Base-by-base conservation (phyloP, 2,888 invertebrate genomes). In the Lysandra bellargus region DNA sequence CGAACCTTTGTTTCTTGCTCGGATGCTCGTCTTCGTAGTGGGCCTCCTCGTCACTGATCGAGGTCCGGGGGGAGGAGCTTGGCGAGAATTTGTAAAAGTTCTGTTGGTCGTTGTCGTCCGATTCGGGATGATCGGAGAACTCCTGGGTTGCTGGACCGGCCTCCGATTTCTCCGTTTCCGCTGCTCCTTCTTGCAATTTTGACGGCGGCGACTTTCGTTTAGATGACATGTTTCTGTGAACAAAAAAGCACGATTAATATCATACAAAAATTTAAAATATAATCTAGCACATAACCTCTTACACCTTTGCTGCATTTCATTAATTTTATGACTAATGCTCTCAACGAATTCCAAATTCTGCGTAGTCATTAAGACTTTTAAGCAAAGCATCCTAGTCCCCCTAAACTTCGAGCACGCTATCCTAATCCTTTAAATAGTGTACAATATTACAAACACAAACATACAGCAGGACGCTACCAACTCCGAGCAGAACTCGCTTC, bases 191-290 rank as follows among this genome's bases (percentile, higher is more conserved):
- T 96, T 98, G 98, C 94, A 98, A 96, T 96, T 98, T 98, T 87
- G 98, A 98, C 92, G 98, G 98, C 93, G 98, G 98, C 93, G 98
- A 98, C 95, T 98, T 98, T 95, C 98, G 97, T 97, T 98, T 98
- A 95, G 98, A 98, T 96, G 98, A 98, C 98, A 98, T 98, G 95
- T 97, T 98, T 96, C 97, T 97, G 96, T 61, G 83, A 96, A 96
- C 92, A 95, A 95, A 91, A 78, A 23, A 5, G 44, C 6, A 6
- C 75, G 12, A 14, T 37, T 57, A 33, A 53, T 9, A 23, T 5
- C 53, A 40, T 6, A 37, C 57, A 53, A n/a, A 30, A 30, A 9
- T 64, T 60, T 12, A 30, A 14, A 4, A 14, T 53, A 14, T 53
- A 4, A 53, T 3, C 53, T 53, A 14, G 14, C 53, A 14, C 14